phyloP scores from a whole-genome alignment of 1,140 invertebrate genomes.

The Pachyrhynchus sulphureomaculatus region DNA sequence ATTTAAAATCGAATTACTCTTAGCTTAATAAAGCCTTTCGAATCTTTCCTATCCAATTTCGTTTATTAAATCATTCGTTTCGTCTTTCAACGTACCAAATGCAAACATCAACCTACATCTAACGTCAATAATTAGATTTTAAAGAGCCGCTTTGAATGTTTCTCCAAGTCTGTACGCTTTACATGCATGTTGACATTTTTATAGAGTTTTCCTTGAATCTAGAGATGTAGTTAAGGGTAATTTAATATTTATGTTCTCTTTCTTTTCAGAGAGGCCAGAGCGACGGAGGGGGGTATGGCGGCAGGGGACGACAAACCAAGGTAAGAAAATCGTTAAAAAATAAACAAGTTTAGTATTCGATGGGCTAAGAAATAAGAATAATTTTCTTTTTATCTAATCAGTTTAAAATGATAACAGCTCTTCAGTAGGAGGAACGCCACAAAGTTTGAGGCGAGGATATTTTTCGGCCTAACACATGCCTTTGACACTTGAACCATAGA shows the following conservation, averaged over 20 bases:
- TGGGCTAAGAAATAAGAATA: too few species aligned
- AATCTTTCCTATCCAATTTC: too few species aligned
- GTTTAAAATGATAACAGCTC: too few species aligned
- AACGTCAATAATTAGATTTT: not conserved
- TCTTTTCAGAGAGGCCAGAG: conserved; percentile 26
- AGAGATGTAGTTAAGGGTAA: not conserved
- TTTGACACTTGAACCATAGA: too few species aligned
- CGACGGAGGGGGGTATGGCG: conserved; percentile 21
- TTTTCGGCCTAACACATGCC: too few species aligned
- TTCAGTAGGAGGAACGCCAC: too few species aligned
- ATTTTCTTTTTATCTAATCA: too few species aligned
- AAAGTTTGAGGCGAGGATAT: too few species aligned
- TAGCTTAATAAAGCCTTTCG: too few species aligned
- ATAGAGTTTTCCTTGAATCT: not conserved
- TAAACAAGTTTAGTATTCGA: too few species aligned
- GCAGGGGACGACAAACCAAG: conserved; percentile 27
- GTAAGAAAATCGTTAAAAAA: conserved; percentile 6
- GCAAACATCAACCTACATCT: not conserved
- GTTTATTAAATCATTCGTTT: too few species aligned
- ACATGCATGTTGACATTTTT: conserved; percentile 4
- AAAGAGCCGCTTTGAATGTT: conserved; percentile 3
- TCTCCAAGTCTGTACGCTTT: not conserved
- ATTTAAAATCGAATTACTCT: too few species aligned
- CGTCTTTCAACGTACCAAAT: not conserved
- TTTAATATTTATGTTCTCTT: conserved; percentile 8